Percentiles rank a stretch among this genome's conserved stretches.
Conservation (phyloP, 1,140 invertebrate genomes). For the Bombus pyrosoma region DNA sequence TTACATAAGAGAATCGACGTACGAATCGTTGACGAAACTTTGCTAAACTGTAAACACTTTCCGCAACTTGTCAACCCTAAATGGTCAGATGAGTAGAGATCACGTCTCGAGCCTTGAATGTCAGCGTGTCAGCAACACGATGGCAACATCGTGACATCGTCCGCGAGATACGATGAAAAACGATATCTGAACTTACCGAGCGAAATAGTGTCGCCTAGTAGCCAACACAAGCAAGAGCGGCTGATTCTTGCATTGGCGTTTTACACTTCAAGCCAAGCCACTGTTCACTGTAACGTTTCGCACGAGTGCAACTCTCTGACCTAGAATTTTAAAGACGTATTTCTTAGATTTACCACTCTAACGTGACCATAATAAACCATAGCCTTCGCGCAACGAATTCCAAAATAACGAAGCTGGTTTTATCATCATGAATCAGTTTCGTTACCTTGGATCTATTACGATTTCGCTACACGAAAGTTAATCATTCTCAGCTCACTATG, state of each 20-base stretch:
- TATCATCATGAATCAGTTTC: constrained; percentile 12
- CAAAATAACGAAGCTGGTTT: constrained; percentile 19
- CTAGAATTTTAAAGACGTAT: constrained; percentile 49
- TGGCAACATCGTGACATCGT: not conserved
- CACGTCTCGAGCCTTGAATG: constrained; percentile 5
- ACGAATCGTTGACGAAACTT: not conserved
- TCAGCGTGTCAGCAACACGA: not conserved
- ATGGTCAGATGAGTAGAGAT: not conserved
- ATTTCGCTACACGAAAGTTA: not conserved
- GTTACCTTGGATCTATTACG: constrained; percentile 16
- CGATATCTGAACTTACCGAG: constrained; percentile 30
- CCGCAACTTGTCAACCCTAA: not conserved
- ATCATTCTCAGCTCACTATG: no score
- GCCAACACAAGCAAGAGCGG: not conserved
- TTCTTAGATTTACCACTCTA: constrained; percentile 1
- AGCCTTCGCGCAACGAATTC: constrained; percentile 34
- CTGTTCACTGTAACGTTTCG: constrained; percentile 8
- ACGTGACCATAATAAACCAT: constrained; percentile 40
- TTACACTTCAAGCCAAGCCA: constrained; percentile 4
- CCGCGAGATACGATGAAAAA: constrained; percentile 36
- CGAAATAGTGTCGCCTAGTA: constrained; percentile 31
- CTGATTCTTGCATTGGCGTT: constrained; percentile 25
- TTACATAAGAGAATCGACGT: not conserved
- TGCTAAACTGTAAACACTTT: not conserved
- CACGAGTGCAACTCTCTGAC: constrained; percentile 26